Evolutionary conservation across 2,797 vertebrate species (phyloP).

Genomic region (Enteromius radiatus): DNA sequence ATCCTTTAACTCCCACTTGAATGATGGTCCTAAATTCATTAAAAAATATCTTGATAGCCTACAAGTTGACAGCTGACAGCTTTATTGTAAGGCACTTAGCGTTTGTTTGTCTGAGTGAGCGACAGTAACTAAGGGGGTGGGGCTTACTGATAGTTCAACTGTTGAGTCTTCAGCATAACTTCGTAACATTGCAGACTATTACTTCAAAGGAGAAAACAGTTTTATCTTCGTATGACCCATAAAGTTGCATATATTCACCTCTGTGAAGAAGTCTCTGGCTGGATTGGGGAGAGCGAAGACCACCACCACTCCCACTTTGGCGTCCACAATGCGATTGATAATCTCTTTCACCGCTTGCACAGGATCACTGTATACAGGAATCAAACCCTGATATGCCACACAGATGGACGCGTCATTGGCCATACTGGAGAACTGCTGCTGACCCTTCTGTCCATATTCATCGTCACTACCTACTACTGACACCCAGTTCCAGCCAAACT

Average conservation of each 20-base stretch:
- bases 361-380: constrained; percentile 74
- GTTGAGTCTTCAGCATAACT: background rate
- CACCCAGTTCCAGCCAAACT: constrained; percentile 90
- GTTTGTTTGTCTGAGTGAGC: background rate
- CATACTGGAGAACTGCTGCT: constrained; percentile 71
- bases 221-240: background rate
- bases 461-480: constrained; percentile 84
- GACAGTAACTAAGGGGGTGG: background rate
- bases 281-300: constrained; percentile 73
- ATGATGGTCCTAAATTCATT: background rate
- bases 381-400: constrained; percentile 85
- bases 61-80: background rate
- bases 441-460: constrained; percentile 82
- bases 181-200: background rate
- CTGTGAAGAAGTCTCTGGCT: constrained; percentile 71
- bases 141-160: background rate
- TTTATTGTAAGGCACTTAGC: background rate
- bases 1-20: background rate
- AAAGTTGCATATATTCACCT: constrained; percentile 65
- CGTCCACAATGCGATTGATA: constrained; percentile 70
- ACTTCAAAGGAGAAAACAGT: background rate
- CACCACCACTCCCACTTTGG: constrained; percentile 78
- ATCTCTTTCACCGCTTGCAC: constrained; percentile 48
- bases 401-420: constrained; percentile 76
- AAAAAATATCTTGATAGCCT: background rate